phyloP scores from a whole-genome alignment of 2,113 vertebrate species.

The human (Homo sapiens) region GRCh38 chr6:17456501-17457000 shows the following conservation, averaged over 20 bases:
- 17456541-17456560: neutral
- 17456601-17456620: neutral
- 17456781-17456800: neutral
- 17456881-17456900: constrained; percentile 2
- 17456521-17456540: neutral
- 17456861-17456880: neutral
- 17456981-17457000: constrained; percentile 14
- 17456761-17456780: neutral
- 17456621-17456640: neutral
- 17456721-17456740: neutral
- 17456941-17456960: neutral
- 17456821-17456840: neutral
- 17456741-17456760: neutral
- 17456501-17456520: neutral
- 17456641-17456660: neutral
- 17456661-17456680: neutral
- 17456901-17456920: neutral
- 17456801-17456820: neutral
- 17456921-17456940: neutral
- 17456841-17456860: neutral
- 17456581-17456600: neutral
- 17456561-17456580: neutral
- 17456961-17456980: constrained; percentile 13
- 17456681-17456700: neutral
- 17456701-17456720: neutral